Conservation (phyloP, 1,140 invertebrate genomes). For the Dinothrombium tinctorium region DNA sequence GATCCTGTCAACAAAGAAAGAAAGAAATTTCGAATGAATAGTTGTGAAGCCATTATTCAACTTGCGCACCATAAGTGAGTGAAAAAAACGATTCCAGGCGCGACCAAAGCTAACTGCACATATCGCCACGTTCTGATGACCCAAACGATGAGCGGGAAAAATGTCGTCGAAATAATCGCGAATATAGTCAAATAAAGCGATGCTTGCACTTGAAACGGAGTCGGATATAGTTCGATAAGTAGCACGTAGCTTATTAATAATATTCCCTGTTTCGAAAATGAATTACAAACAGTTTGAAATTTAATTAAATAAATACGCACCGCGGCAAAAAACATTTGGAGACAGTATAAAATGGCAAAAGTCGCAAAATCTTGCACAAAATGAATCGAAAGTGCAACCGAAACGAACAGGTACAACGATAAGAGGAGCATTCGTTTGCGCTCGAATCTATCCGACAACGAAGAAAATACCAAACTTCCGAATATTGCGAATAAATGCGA, state of each 20-base stretch:
- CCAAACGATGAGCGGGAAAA: slow-evolving; percentile 12
- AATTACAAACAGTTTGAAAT: neutral
- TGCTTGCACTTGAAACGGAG: slow-evolving; percentile 24
- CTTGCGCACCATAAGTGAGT: slow-evolving; percentile 20
- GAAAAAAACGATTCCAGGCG: slow-evolving; percentile 23
- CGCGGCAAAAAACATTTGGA: slow-evolving; percentile 27
- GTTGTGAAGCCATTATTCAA: neutral
- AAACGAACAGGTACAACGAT: slow-evolving; percentile 8
- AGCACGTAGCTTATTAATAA: slow-evolving; percentile 21
- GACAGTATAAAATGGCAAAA: slow-evolving; percentile 24
- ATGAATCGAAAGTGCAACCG: slow-evolving; percentile 25
- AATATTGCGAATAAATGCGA: slow-evolving; percentile 28
- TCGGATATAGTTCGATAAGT: slow-evolving; percentile 28
- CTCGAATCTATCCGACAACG: slow-evolving; percentile 27
- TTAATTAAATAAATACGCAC: slow-evolving; percentile 16
- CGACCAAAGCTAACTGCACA: slow-evolving; percentile 23
- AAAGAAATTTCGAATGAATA: no score
- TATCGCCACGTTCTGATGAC: slow-evolving; percentile 25
- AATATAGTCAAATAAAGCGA: slow-evolving; percentile 17
- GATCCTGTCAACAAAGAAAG: neutral
- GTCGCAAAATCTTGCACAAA: slow-evolving; percentile 22
- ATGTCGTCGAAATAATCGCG: neutral
- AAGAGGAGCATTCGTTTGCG: slow-evolving; percentile 24
- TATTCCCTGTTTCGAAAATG: slow-evolving; percentile 15
- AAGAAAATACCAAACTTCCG: slow-evolving; percentile 28